Evolutionary conservation across 2,113 vertebrate species (phyloP), one percentile per base, ranked within the genome.

Genomic region (Elephas maximus): DNA sequence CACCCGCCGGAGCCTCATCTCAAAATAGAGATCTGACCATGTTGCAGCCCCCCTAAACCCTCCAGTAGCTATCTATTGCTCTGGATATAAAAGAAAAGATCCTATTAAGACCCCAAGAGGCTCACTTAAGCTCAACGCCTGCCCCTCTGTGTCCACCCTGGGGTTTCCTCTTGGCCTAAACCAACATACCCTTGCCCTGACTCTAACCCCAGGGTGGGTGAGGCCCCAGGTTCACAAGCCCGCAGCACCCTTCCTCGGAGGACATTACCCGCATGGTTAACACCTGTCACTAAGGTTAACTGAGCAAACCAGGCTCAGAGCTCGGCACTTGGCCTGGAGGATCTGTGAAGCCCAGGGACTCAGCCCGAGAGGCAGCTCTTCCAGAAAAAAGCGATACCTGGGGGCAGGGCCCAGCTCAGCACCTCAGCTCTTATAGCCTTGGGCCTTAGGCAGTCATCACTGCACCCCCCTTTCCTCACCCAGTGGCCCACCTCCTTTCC

Each of bases 201-300:
- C 8, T 21, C 20, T 5, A 48, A 20, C n/a, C 9, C 41, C 28
- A 37, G 48, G 4, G 73, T 12, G 37, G n/a, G 17, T 18, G n/a
- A 48, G 76, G 85, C 8, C 62, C 60, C 76, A 33, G 45, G 23
- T 26, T 74, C 28, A 74, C 44, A 62, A 71, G 45, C 28, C 80
- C 41, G 69, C n/a, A 69, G 93, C 4, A 10, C 17, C 79, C n/a
- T 93, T 93, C 51, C 7, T 2, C 33, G 67, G 90, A 88, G 60
- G 45, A 57, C 7, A 0, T 17, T 53, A 45, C 44, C 14, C 0
- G 8, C 0, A 9, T 8, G 37, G 41, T 51, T 51, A 45, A 63
- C 24, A 17, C 18, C 8, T 33, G 82, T 63, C 44, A 57, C 18
- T 18, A 8, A 41, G 24, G 57, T 45, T 92, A 87, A 57, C 11